These are phyloP conservation scores for Podarcis lilfordi DNA, from an alignment of 2,797 vertebrate species.

Conservation along the genomic window DNA sequence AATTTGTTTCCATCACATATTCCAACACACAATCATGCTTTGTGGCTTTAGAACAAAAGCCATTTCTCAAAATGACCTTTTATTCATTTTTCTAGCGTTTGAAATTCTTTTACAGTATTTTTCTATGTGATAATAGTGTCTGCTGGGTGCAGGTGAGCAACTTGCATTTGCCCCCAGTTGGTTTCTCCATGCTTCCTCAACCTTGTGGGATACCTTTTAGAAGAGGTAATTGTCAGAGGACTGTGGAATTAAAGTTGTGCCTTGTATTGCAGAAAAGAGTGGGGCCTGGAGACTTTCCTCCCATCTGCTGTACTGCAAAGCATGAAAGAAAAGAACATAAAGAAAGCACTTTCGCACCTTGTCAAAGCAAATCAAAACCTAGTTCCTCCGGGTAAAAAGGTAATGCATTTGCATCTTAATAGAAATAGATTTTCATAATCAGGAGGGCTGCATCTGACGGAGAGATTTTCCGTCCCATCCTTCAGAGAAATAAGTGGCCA, in stretches of 20 bases:
- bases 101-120: background rate
- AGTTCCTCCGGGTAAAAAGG: conserved; percentile 99
- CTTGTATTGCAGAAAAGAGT: conserved; percentile 92
- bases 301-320: conserved; percentile 96
- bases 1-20: background rate
- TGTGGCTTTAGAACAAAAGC: background rate
- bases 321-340: conserved; percentile 99
- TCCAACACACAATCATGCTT: no score
- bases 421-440: conserved; percentile 71
- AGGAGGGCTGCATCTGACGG: conserved; percentile 41
- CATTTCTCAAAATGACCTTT: background rate
- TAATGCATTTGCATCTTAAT: conserved; percentile 82
- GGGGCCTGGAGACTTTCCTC: conserved; percentile 96
- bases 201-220: conserved; percentile 44
- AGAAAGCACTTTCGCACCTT: conserved; percentile 98
- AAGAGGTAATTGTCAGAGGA: conserved; percentile 67
- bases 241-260: conserved; percentile 72
- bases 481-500: conserved; percentile 64
- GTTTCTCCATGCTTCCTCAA: conserved; percentile 56
- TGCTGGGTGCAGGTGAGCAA: conserved; percentile 20
- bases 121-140: conserved; percentile 25
- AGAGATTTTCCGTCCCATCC: conserved; percentile 66
- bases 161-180: conserved; percentile 16
- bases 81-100: background rate
- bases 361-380: conserved; percentile 99